A percentile compares a stretch with the other conserved stretches of the same genome.
These are phyloP conservation scores for Lithophane ornitopus DNA, from an alignment of 2,888 invertebrate species.

Conservation along the genomic window DNA sequence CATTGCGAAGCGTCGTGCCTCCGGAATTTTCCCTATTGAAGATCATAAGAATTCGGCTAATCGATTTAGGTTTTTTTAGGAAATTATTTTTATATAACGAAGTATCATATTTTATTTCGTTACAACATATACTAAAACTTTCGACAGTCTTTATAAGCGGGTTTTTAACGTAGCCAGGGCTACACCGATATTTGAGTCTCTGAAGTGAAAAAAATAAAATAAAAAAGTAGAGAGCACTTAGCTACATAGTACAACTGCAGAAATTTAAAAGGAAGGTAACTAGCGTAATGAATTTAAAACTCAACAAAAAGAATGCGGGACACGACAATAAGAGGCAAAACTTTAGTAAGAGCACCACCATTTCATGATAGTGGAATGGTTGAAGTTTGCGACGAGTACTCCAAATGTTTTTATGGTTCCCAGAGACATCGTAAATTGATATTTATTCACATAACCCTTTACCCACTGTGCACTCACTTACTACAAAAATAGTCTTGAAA, in stretches of 20 bases:
- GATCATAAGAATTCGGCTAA: too few species aligned
- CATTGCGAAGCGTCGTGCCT: too few species aligned
- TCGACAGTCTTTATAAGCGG: too few species aligned
- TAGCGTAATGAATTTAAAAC: constrained; percentile 50
- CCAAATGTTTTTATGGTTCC: constrained; percentile 82
- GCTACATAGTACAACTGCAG: background rate
- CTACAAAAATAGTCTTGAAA: constrained; percentile 49
- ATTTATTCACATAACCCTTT: too few species aligned
- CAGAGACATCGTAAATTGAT: constrained; percentile 80
- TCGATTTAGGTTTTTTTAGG: too few species aligned
- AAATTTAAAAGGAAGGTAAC: constrained; percentile 19
- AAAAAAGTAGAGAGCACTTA: constrained; percentile 18
- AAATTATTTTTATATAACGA: too few species aligned
- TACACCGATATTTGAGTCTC: too few species aligned
- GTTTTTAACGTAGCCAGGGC: too few species aligned
- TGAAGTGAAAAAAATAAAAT: too few species aligned
- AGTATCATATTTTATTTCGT: too few species aligned
- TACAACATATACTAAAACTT: too few species aligned
- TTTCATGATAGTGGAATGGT: constrained; percentile 56
- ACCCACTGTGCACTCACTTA: constrained; percentile 58
- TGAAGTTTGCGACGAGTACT: constrained; percentile 73
- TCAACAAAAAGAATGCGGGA: constrained; percentile 45
- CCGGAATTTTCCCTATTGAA: too few species aligned
- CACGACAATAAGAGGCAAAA: constrained; percentile 50
- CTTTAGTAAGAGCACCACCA: constrained; percentile 57